These are phyloP conservation scores for Callimorpha dominula DNA, from an alignment of 2,888 invertebrate species.

Conservation along the genomic window DNA sequence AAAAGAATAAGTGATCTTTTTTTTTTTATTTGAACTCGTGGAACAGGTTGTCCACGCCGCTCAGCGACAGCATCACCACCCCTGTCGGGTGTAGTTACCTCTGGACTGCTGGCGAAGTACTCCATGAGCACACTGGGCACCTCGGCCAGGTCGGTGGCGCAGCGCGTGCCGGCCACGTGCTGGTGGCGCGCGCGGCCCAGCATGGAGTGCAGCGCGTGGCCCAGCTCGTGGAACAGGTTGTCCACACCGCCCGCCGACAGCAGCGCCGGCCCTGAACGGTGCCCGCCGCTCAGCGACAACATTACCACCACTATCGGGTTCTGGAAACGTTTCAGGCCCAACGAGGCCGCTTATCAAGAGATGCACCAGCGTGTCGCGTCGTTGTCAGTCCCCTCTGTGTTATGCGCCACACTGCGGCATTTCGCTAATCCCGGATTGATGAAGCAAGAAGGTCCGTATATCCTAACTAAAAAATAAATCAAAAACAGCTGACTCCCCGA, in stretches of 20 bases:
- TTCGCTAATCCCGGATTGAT: no score
- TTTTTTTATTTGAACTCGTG: no score
- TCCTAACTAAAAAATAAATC: no score
- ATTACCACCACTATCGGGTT: constrained; percentile 97
- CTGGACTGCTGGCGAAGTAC: constrained; percentile 96
- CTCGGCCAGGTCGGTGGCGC: constrained; percentile 99
- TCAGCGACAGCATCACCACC: no score
- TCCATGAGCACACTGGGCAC: constrained; percentile 99
- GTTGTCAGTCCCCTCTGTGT: no score
- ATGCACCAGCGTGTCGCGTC: no score
- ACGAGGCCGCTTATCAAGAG: no score
- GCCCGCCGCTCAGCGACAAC: constrained; percentile 93
- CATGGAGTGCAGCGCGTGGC: constrained; percentile 99
- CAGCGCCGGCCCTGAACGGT: constrained; percentile 90
- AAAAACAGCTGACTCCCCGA: no score
- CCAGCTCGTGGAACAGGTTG: constrained; percentile 99
- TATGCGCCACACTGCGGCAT: no score
- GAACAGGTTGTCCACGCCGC: no score
- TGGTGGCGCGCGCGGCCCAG: constrained; percentile 97
- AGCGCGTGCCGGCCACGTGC: constrained; percentile 98
- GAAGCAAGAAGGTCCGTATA: no score
- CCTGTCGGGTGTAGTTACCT: constrained; percentile 60
- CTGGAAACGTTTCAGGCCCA: constrained; percentile 67
- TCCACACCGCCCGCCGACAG: constrained; percentile 95
- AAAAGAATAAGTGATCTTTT: no score